These are phyloP conservation scores for Xanthia togata DNA, from an alignment of 2,888 invertebrate genomes.

Conservation along the genomic window DNA sequence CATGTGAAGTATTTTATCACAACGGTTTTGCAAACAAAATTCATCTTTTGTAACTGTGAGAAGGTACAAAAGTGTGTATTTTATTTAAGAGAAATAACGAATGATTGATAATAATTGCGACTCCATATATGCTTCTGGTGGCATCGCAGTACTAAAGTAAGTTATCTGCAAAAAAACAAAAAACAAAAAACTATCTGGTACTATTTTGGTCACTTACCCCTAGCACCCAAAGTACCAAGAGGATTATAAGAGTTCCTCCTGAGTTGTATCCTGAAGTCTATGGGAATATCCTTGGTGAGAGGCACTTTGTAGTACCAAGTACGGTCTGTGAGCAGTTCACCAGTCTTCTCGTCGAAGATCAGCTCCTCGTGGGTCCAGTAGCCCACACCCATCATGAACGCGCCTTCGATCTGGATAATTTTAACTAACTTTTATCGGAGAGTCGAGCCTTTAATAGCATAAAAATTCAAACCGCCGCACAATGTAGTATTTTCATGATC, in stretches of 20 bases:
- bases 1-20: not conserved
- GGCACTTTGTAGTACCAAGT: constrained; percentile 95
- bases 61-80: not conserved
- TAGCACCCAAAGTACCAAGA: constrained; percentile 81
- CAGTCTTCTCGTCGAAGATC: constrained; percentile 91
- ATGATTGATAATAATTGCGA: not conserved
- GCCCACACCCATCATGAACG: constrained; percentile 94
- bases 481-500: no score
- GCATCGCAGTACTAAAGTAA: not conserved
- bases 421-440: not conserved
- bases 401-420: constrained; percentile 91
- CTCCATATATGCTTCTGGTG: not conserved
- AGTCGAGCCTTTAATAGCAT: not conserved
- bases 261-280: constrained; percentile 93
- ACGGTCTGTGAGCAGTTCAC: constrained; percentile 93
- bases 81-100: no score
- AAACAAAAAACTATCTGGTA: no score
- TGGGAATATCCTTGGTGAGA: constrained; percentile 94
- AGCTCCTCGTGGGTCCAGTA: constrained; percentile 94
- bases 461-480: not conserved
- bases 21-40: not conserved
- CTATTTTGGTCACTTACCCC: constrained; percentile 69
- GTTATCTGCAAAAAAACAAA: no score
- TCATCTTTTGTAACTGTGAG: not conserved
- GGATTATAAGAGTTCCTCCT: constrained; percentile 92